Percentiles rank a stretch among this genome's conserved stretches.
Evolutionary conservation across 2,113 vertebrate genomes (phyloP).

Genomic region (Otolemur garnettii): DNA sequence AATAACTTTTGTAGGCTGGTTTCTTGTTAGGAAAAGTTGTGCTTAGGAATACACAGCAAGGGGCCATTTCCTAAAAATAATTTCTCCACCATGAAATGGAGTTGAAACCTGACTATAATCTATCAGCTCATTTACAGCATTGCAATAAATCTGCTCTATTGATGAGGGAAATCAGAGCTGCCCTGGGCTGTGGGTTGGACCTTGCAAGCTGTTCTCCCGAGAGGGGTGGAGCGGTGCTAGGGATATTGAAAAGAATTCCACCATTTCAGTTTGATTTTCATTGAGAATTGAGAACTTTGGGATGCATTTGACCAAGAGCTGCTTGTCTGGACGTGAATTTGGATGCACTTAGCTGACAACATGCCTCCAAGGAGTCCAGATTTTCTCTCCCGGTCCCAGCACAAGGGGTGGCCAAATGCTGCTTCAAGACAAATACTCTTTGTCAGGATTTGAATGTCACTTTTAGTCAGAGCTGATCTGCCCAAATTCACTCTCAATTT

Average conservation of each 20-base stretch:
- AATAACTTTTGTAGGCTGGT: not conserved
- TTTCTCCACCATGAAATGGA: not conserved
- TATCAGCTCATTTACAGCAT: not conserved
- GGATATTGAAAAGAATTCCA: not conserved
- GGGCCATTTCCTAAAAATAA: not conserved
- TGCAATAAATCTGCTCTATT: not conserved
- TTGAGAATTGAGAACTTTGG: slow-evolving; percentile 48
- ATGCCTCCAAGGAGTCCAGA: not conserved
- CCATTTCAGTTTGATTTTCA: slow-evolving; percentile 46
- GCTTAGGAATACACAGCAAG: not conserved
- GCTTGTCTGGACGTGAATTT: slow-evolving; percentile 56
- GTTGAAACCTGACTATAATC: not conserved
- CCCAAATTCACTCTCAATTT: slow-evolving; percentile 25
- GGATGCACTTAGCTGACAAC: slow-evolving; percentile 41
- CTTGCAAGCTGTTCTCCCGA: not conserved
- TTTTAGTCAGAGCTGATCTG: slow-evolving; percentile 59
- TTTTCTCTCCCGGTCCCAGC: not conserved
- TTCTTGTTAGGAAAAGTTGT: not conserved
- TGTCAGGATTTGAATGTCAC: slow-evolving; percentile 29
- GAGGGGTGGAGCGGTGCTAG: not conserved
- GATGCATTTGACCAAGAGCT: slow-evolving; percentile 45
- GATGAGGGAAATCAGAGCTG: not conserved
- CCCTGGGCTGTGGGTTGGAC: not conserved
- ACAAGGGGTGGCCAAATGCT: slow-evolving; percentile 10
- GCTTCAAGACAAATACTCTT: slow-evolving; percentile 21